Conservation (phyloP, 1,140 invertebrate genomes). For the Eueides isabella region DNA sequence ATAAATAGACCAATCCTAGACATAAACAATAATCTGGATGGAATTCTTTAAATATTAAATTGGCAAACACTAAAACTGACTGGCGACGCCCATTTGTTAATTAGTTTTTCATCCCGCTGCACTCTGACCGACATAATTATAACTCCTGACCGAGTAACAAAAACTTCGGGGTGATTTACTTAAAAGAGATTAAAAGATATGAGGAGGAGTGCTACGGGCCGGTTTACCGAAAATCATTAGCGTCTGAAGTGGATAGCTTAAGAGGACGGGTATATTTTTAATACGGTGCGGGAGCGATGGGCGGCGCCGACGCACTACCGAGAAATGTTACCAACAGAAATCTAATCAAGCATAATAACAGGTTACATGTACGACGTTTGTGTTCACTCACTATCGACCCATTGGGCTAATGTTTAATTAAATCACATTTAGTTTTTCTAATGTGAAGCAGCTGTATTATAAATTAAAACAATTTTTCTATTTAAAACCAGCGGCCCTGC, state of each 20-base stretch:
- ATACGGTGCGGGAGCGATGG: conserved; percentile 78
- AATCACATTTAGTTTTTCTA: conserved; percentile 74
- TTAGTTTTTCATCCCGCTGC: conserved; percentile 78
- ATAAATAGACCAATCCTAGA: conserved; percentile 34
- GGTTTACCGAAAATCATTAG: conserved; percentile 81
- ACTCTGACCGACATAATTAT: conserved; percentile 81
- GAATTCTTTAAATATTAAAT: conserved; percentile 59
- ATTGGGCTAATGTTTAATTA: conserved; percentile 78
- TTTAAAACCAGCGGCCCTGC: conserved; percentile 15
- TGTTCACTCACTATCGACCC: conserved; percentile 71
- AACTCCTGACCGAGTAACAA: conserved; percentile 71
- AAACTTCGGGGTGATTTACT: conserved; percentile 77
- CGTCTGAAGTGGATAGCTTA: conserved; percentile 72
- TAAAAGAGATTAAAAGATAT: conserved; percentile 75
- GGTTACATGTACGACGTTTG: conserved; percentile 76
- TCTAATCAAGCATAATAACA: conserved; percentile 82
- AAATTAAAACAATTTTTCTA: conserved; percentile 20
- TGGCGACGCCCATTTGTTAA: conserved; percentile 73
- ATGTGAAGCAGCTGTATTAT: conserved; percentile 59
- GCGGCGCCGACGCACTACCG: conserved; percentile 77
- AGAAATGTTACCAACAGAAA: conserved; percentile 81
- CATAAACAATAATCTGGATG: conserved; percentile 27
- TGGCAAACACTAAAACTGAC: conserved; percentile 60
- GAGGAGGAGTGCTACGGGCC: conserved; percentile 70
- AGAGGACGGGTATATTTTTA: conserved; percentile 78